These are phyloP conservation scores for Rhizoglyphus robini DNA, from an alignment of 1,140 invertebrate species.

Conservation along the genomic window DNA sequence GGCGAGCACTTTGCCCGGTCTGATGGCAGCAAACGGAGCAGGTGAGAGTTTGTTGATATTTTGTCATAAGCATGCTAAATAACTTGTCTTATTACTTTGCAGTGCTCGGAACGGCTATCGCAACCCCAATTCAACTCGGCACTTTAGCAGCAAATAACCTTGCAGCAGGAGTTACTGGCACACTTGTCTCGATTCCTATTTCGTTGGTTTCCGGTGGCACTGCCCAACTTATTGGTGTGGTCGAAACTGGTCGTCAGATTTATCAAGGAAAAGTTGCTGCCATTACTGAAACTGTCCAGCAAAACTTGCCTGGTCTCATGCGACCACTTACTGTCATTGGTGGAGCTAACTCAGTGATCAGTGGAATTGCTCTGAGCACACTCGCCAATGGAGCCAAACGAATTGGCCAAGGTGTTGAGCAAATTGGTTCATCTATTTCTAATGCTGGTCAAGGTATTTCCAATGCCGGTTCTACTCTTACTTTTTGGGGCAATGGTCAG, in stretches of 20 bases:
- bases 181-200: constrained; percentile 11
- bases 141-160: not conserved
- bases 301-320: not conserved
- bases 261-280: not conserved
- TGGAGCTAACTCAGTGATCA: not conserved
- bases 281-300: not conserved
- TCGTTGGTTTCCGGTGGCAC: constrained; percentile 4
- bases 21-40: constrained; percentile 14
- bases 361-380: not conserved
- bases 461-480: not conserved
- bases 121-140: constrained; percentile 6
- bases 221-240: not conserved
- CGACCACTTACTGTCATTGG: not conserved
- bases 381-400: not conserved
- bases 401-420: not conserved
- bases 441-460: not conserved
- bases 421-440: not conserved
- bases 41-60: not conserved
- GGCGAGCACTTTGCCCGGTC: not conserved
- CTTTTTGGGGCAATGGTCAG: not conserved
- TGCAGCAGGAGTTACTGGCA: not conserved
- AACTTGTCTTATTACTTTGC: not conserved
- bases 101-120: constrained; percentile 7
- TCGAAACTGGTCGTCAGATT: not conserved
- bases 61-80: not conserved